Percentiles rank a stretch among this genome's conserved stretches.
phyloP scores from a whole-genome alignment of 2,888 invertebrate genomes.

The Melipona bicolor region DNA sequence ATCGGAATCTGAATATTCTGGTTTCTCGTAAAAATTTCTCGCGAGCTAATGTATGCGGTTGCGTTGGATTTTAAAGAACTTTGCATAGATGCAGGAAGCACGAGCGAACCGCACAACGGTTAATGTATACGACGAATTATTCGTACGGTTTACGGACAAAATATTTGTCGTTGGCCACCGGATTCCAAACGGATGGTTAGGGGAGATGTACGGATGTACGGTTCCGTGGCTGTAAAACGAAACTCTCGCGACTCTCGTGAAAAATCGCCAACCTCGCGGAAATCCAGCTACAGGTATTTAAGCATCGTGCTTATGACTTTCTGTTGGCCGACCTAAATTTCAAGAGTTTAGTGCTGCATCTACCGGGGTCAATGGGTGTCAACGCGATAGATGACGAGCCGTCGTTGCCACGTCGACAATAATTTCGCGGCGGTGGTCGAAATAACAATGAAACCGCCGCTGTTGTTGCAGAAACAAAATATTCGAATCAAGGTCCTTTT shows the following conservation, averaged over 20 bases:
- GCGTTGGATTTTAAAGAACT: background rate
- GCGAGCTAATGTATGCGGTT: constrained; percentile 2
- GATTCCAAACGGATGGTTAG: background rate
- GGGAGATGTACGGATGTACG: too few species aligned
- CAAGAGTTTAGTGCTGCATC: constrained; percentile 62
- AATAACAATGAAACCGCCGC: constrained; percentile 39
- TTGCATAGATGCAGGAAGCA: background rate
- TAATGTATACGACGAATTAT: constrained; percentile 3
- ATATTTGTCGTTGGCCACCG: background rate
- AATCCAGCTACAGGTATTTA: constrained; percentile 46
- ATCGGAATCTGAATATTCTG: constrained; percentile 27
- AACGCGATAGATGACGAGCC: constrained; percentile 69
- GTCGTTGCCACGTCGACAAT: constrained; percentile 64
- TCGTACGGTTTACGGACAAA: background rate
- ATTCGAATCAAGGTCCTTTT: background rate
- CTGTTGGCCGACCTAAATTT: constrained; percentile 70
- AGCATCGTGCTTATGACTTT: constrained; percentile 47
- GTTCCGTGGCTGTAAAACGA: too few species aligned
- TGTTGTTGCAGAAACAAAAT: constrained; percentile 35
- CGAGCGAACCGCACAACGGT: background rate
- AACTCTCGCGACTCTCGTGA: background rate
- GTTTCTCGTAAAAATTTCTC: constrained; percentile 6
- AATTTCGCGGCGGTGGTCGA: constrained; percentile 58
- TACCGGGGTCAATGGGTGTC: constrained; percentile 69
- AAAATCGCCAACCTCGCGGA: background rate